Conservation (phyloP, 2,888 invertebrate genomes). For the Troilus luridus region DNA sequence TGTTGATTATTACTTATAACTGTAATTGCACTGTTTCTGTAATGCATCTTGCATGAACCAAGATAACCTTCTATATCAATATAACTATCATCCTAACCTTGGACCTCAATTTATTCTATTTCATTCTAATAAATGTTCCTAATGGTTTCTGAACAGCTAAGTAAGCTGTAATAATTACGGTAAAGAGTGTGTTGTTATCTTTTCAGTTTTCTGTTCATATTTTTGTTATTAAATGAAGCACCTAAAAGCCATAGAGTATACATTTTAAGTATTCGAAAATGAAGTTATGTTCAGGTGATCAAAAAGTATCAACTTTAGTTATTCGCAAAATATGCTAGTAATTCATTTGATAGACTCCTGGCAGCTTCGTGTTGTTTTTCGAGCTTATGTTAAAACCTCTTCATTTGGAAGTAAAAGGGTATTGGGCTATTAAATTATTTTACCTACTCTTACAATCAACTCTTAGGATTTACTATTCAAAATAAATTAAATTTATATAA, state of each 20-base stretch:
- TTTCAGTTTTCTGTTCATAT: background rate
- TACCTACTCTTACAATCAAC: background rate
- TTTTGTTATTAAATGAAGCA: background rate
- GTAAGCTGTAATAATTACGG: background rate
- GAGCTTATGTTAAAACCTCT: background rate
- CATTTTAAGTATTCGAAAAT: background rate
- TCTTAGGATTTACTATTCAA: no score
- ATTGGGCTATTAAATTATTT: background rate
- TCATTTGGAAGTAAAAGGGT: background rate
- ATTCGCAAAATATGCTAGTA: background rate
- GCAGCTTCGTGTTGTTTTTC: background rate
- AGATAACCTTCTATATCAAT: slow-evolving; percentile 39
- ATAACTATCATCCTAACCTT: slow-evolving; percentile 12
- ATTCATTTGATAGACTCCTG: background rate
- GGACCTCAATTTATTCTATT: slow-evolving; percentile 25
- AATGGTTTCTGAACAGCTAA: background rate
- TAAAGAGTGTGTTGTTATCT: background rate
- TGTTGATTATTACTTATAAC: background rate
- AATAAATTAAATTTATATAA: no score
- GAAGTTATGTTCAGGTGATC: background rate
- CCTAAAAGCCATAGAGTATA: background rate
- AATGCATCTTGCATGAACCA: background rate
- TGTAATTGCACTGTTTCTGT: background rate
- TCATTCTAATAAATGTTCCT: background rate
- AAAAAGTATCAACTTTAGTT: background rate